Conservation (phyloP, 2,113 vertebrate species). For the Paedocypris sp. region DNA sequence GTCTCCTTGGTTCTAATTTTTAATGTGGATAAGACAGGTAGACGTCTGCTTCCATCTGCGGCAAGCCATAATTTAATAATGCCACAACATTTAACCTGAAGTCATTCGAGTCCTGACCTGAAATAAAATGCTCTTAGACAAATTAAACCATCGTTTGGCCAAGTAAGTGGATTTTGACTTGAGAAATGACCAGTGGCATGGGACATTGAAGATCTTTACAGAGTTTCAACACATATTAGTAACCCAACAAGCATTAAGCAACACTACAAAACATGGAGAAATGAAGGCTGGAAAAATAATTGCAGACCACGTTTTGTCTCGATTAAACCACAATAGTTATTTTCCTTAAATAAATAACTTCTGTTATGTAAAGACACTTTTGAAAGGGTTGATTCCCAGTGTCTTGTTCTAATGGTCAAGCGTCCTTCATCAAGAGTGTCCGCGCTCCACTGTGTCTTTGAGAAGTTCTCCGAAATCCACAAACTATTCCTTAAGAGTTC, state of each 20-base stretch:
- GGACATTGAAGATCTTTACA: conserved; percentile 32
- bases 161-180: too few species aligned
- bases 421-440: conserved; percentile 42
- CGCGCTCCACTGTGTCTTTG: conserved; percentile 57
- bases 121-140: too few species aligned
- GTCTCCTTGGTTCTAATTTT: conserved; percentile 19
- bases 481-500: conserved; percentile 38
- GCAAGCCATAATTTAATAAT: too few species aligned
- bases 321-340: conserved; percentile 96
- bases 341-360: conserved; percentile 98
- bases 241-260: conserved; percentile 45
- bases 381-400: conserved; percentile 94
- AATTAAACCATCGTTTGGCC: too few species aligned
- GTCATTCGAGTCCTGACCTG: too few species aligned
- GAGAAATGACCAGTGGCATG: not conserved
- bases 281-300: conserved; percentile 77
- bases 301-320: conserved; percentile 88
- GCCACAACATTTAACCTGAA: too few species aligned
- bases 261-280: conserved; percentile 49
- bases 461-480: conserved; percentile 44
- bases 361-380: conserved; percentile 99
- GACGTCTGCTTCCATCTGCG: too few species aligned
- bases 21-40: not conserved
- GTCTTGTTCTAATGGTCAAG: conserved; percentile 81
- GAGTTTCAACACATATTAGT: conserved; percentile 55